Evolutionary conservation across 2,888 invertebrate species (phyloP).

Genomic region (Drosophila limbata): DNA sequence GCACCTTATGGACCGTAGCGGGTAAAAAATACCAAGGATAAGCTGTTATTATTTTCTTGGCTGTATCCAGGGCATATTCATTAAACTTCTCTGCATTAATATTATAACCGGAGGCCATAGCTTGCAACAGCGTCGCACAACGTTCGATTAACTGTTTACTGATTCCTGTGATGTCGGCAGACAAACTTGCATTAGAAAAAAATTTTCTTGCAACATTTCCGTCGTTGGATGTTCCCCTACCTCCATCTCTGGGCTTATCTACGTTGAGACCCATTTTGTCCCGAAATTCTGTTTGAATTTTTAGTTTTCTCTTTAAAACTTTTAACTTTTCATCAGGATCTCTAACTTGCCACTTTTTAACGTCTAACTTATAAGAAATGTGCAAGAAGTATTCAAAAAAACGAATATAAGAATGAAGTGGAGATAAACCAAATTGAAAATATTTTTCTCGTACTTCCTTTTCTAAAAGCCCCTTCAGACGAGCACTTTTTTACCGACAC

Average conservation of each 20-base stretch:
- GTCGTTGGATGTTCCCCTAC: not conserved
- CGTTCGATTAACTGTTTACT: slow-evolving; percentile 4
- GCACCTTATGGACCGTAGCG: not conserved
- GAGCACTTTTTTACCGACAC: no score
- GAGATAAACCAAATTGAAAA: not conserved
- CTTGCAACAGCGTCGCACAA: not conserved
- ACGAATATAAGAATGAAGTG: not conserved
- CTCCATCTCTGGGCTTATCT: not conserved
- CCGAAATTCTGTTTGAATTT: not conserved
- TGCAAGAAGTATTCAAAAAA: not conserved
- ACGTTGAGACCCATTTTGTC: not conserved
- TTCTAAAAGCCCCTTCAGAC: no score
- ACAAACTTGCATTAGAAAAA: slow-evolving; percentile 10
- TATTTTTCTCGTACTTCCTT: no score
- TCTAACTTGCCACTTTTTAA: no score
- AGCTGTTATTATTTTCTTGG: not conserved
- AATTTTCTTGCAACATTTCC: not conserved
- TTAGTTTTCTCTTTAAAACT: not conserved
- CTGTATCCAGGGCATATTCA: not conserved
- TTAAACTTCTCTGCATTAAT: not conserved
- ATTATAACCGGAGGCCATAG: not conserved
- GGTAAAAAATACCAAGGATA: slow-evolving; percentile 1
- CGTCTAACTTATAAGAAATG: not conserved
- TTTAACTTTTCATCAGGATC: no score
- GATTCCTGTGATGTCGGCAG: slow-evolving; percentile 7